These are phyloP conservation scores for Lucilia sericata DNA, from an alignment of 1,140 invertebrate genomes.

Conservation along the genomic window DNA sequence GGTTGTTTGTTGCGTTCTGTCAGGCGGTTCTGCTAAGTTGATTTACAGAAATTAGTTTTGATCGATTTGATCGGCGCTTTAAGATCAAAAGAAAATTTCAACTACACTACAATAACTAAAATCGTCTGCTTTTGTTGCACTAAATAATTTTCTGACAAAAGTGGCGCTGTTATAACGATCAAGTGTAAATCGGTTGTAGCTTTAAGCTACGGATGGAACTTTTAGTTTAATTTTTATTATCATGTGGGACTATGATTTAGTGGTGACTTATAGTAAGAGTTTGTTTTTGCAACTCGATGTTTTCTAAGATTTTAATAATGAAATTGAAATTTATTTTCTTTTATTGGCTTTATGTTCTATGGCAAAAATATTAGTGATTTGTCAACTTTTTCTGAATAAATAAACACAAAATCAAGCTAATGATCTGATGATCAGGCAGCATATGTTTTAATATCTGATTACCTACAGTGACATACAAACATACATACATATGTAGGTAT, in stretches of 20 bases:
- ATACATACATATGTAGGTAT: no score
- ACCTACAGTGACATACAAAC: no score
- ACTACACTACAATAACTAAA: neutral
- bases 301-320: no score
- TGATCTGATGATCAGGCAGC: no score
- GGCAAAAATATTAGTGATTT: no score
- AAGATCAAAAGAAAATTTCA: constrained; percentile 65
- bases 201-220: neutral
- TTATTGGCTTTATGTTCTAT: no score
- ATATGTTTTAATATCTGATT: no score
- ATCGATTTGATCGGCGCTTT: constrained; percentile 68
- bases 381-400: no score
- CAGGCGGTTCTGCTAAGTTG: constrained; percentile 38
- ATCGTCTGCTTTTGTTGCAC: neutral
- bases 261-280: neutral
- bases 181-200: constrained; percentile 11
- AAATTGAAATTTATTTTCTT: no score
- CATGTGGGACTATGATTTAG: neutral
- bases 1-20: neutral
- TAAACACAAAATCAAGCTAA: no score
- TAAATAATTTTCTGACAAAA: neutral
- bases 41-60: constrained; percentile 65
- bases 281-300: no score
- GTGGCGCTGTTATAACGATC: constrained; percentile 25
- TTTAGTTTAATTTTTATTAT: neutral